Evolutionary conservation across 2,888 invertebrate species (phyloP).

Genomic region (Microctonus aethiopoides): DNA sequence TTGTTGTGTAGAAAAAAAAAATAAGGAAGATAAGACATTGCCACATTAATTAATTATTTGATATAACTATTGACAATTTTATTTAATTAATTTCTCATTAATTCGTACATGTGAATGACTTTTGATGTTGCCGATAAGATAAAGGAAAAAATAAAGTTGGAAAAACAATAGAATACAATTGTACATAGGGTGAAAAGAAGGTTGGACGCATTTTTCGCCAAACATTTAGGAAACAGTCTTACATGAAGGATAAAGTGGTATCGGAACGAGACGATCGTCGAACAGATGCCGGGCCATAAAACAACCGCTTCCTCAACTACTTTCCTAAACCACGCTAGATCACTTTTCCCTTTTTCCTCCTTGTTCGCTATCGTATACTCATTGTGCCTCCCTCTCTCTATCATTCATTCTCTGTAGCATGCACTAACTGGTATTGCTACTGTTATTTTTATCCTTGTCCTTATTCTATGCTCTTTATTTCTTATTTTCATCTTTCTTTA

Average conservation of each 20-base stretch:
- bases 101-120: not conserved
- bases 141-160: too few relatives aligned
- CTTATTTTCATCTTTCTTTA: constrained; percentile 36
- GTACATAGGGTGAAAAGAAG: not conserved
- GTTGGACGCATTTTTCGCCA: not conserved
- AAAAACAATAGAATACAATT: too few relatives aligned
- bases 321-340: constrained; percentile 9
- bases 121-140: not conserved
- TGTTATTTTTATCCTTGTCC: constrained; percentile 18
- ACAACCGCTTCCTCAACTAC: constrained; percentile 58
- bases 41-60: too few relatives aligned
- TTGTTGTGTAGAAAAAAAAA: too few relatives aligned
- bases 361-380: constrained; percentile 13
- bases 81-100: too few relatives aligned
- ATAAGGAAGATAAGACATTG: too few relatives aligned
- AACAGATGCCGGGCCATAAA: constrained; percentile 67
- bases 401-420: constrained; percentile 17
- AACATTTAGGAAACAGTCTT: constrained; percentile 61
- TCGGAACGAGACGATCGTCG: constrained; percentile 68
- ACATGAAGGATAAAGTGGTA: constrained; percentile 67
- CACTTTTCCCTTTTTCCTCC: constrained; percentile 34
- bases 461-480: constrained; percentile 32
- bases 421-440: constrained; percentile 28
- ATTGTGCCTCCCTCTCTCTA: constrained; percentile 24
- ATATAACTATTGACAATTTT: too few relatives aligned